Evolutionary conservation across 1,140 invertebrate genomes (phyloP).

Genomic region (Aphaenogaster rudis): DNA sequence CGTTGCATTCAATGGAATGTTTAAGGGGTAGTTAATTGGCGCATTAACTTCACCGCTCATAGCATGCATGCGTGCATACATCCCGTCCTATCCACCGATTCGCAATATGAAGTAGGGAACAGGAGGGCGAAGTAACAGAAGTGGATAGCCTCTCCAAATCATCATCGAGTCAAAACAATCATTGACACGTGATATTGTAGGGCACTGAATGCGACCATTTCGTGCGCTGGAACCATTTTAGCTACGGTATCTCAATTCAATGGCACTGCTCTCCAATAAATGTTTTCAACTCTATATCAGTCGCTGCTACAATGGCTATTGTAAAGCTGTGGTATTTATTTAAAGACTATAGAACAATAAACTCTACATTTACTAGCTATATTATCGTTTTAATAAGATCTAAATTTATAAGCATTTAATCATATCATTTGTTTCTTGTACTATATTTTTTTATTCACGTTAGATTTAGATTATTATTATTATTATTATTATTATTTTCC

Average conservation of each 20-base stretch:
- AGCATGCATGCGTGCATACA: neutral
- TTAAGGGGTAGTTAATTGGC: conserved; percentile 74
- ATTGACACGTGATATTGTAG: conserved; percentile 18
- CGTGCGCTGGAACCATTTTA: neutral
- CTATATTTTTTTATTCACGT: neutral
- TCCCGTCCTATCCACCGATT: neutral
- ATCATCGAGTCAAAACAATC: neutral
- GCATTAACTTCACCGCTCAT: conserved; percentile 64
- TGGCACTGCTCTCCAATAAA: neutral
- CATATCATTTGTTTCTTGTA: neutral
- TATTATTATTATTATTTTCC: neutral
- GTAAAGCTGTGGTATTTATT: neutral
- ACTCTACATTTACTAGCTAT: neutral
- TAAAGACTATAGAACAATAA: neutral
- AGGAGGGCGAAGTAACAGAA: neutral
- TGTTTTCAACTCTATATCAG: neutral
- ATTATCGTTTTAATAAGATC: neutral
- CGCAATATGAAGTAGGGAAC: neutral
- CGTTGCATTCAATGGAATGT: conserved; percentile 64
- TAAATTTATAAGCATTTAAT: neutral
- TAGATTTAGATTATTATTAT: neutral
- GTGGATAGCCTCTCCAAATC: conserved; percentile 9
- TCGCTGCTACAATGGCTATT: neutral
- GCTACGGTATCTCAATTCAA: neutral
- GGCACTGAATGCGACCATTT: neutral